Conservation (phyloP, 2,797 vertebrate genomes). For the Momotus momota region DNA sequence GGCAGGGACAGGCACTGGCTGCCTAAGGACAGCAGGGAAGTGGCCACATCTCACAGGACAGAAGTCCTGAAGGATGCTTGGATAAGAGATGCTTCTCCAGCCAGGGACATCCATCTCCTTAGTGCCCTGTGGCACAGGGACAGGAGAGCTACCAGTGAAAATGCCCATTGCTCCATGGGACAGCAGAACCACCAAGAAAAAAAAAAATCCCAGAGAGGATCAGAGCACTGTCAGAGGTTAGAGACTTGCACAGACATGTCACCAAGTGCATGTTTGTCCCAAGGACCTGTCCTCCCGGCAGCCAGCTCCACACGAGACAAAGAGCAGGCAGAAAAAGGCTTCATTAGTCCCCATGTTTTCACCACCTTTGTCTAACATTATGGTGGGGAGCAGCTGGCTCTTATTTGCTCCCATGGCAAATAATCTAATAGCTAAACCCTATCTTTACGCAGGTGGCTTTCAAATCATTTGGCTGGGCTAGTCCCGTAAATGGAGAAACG, state of each 20-base stretch:
- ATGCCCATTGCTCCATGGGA: not conserved
- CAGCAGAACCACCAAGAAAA: not conserved
- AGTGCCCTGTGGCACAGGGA: not conserved
- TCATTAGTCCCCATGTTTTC: not conserved
- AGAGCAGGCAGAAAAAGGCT: not conserved
- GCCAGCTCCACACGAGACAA: rapidly evolving
- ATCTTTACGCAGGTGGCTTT: not conserved
- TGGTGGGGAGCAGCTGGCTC: not conserved
- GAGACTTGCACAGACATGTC: not conserved
- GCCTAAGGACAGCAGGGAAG: not conserved
- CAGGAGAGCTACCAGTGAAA: not conserved
- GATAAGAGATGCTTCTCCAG: not conserved
- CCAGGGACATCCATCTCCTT: rapidly evolving
- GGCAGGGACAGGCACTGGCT: not conserved
- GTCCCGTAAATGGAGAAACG: not conserved
- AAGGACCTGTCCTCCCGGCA: not conserved
- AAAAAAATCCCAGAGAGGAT: not conserved
- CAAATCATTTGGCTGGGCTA: not conserved
- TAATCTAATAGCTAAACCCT: not conserved
- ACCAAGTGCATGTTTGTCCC: rapidly evolving
- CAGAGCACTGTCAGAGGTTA: not conserved
- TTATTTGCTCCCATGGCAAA: not conserved
- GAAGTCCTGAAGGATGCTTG: not conserved
- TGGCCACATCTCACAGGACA: rapidly evolving
- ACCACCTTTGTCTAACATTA: not conserved